A percentile compares a stretch with the other conserved stretches of the same genome.
phyloP scores from a whole-genome alignment of 1,140 invertebrate genomes.

The Octopus sinensis region DNA sequence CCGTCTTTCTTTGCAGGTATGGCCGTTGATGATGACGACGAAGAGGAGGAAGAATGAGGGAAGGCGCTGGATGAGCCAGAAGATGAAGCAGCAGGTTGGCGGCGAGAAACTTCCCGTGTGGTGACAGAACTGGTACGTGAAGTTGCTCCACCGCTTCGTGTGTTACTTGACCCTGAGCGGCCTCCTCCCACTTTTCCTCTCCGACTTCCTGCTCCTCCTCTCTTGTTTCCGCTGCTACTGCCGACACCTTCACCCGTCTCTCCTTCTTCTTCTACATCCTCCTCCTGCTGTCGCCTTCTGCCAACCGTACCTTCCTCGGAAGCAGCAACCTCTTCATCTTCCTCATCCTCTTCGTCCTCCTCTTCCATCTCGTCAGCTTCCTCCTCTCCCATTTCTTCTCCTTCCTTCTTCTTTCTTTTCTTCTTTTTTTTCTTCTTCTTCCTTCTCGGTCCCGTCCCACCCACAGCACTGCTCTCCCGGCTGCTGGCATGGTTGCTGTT shows the following conservation, averaged over 20 bases:
- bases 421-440: constrained; percentile 7
- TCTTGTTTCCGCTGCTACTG: constrained; percentile 4
- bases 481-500: background rate
- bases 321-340: background rate
- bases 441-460: no score
- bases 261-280: constrained; percentile 17
- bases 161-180: background rate
- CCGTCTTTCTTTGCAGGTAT: no score
- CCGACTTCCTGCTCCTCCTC: constrained; percentile 19
- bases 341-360: background rate
- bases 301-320: constrained; percentile 3
- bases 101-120: background rate
- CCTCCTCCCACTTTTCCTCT: constrained; percentile 11
- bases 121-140: constrained; percentile 8
- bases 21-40: no score
- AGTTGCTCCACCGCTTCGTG: background rate
- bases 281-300: background rate
- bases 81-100: no score
- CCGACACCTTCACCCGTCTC: constrained; percentile 13
- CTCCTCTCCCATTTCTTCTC: constrained; percentile 22
- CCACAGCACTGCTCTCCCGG: no score
- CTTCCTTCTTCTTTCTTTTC: constrained; percentile 20
- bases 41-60: no score
- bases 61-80: no score
- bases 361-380: constrained; percentile 12